phyloP scores from a whole-genome alignment of 2,797 vertebrate species.

The Platalea minor region DNA sequence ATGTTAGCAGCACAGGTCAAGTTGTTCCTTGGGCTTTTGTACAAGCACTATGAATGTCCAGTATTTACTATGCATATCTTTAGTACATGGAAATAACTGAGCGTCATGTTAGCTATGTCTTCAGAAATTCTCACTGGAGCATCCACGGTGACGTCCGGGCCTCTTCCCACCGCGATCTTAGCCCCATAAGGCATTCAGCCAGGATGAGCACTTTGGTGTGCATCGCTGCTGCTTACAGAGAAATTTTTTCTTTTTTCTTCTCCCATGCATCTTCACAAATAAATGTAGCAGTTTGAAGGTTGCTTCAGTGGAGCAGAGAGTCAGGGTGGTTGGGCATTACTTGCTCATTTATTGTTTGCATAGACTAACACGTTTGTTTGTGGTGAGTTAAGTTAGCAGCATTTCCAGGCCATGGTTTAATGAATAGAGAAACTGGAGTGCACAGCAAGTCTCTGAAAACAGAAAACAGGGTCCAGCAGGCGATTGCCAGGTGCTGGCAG shows the following conservation, averaged over 20 bases:
- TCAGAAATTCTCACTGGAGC: background rate
- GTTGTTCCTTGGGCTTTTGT: background rate
- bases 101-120: background rate
- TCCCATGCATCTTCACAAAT: background rate
- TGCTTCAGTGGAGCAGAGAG: too few relatives aligned
- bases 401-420: background rate
- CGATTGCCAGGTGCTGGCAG: background rate
- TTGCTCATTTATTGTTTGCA: background rate
- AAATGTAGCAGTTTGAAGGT: background rate
- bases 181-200: background rate
- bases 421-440: background rate
- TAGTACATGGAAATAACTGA: background rate
- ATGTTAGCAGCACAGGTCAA: background rate
- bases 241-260: background rate
- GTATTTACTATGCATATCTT: background rate
- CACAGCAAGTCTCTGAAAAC: background rate
- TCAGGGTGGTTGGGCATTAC: background rate
- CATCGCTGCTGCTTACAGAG: background rate
- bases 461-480: background rate
- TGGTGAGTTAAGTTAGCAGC: background rate
- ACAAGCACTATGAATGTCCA: background rate
- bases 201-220: background rate
- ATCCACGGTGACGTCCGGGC: accelerated
- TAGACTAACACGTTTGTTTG: accelerated
- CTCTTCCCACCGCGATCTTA: background rate